Conservation (phyloP, 1,140 invertebrate genomes). For the Rhopalosiphum padi region DNA sequence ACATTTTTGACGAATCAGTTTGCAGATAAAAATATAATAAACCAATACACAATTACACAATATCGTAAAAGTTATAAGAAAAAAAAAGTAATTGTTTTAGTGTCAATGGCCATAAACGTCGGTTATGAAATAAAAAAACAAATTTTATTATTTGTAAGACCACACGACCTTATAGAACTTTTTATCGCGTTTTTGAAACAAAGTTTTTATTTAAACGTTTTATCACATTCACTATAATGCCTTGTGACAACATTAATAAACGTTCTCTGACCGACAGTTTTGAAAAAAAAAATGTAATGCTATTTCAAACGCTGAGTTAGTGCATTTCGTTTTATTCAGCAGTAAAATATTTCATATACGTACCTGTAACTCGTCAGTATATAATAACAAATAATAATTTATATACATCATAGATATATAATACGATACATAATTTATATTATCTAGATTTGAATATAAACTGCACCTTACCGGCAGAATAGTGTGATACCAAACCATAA, state of each 20-base stretch:
- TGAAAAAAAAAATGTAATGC: neutral
- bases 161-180: neutral
- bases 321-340: neutral
- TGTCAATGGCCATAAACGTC: neutral
- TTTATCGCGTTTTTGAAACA: conserved; percentile 30
- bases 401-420: too few relatives aligned
- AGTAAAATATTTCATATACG: conserved; percentile 3
- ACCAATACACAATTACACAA: neutral
- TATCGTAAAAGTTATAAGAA: conserved; percentile 7
- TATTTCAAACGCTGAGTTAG: neutral
- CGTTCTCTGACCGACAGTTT: neutral
- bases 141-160: conserved; percentile 38
- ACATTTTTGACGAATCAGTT: neutral
- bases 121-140: conserved; percentile 21
- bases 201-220: conserved; percentile 31
- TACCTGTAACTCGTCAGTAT: too few relatives aligned
- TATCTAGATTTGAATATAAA: neutral
- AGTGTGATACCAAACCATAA: neutral
- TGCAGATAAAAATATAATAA: conserved; percentile 39
- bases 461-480: neutral
- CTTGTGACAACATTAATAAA: conserved; percentile 22
- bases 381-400: neutral
- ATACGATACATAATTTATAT: neutral
- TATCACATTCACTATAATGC: conserved; percentile 26
- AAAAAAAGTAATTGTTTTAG: neutral